Evolutionary conservation across 2,888 invertebrate genomes (phyloP), one percentile per base, ranked within the genome.

Genomic region (Amblyjoppa proteus): DNA sequence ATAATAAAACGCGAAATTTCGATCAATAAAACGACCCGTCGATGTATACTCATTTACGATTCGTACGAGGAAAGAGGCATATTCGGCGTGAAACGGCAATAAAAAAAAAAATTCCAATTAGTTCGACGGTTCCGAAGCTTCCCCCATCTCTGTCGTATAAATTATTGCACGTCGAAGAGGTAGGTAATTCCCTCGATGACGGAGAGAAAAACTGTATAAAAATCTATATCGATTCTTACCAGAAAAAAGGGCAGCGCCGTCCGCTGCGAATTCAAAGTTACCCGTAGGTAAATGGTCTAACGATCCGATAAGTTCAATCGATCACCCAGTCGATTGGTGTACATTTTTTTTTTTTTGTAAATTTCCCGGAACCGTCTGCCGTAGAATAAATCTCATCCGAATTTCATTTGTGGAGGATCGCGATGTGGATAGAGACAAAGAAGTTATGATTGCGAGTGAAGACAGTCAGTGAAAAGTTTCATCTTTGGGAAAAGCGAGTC

Each of bases 1-100:
- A 41, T 80, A 58, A 73, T 80, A 73, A 83, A 82, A 79, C 38
- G 34, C n/a, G 61, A 79, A 74, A 76, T 79, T 79, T 79, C 82
- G 73, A 79, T 75, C 56, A 71, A 71, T 20, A 61, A 53, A 73
- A 58, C 76, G 83, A 69, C 58, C 76, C 51, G 79, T 71, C 78
- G 70, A 79, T 82, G 56, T 68, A 58, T 56, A 66, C 20, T 56
- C 51, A 68, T 49, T 58, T 31, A 16, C 7, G 66, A 64, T 64
- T 70, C 41, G 25, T 61, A 11, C 34, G 1, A 51, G 13, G 51
- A 34, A 34, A 64, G 25, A 61, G 6, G 13, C 61, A 41, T 64
- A 34, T 13, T 11, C 13, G 38, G 38, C 64, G 38, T 2, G 6
- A 31, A 61, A 70, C 41, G 45, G 77, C 73, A 20, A 41, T 51